Percentiles rank a stretch among this genome's conserved stretches.
Conservation (phyloP, 1,140 invertebrate species). For the Leptinotarsa defecta region DNA sequence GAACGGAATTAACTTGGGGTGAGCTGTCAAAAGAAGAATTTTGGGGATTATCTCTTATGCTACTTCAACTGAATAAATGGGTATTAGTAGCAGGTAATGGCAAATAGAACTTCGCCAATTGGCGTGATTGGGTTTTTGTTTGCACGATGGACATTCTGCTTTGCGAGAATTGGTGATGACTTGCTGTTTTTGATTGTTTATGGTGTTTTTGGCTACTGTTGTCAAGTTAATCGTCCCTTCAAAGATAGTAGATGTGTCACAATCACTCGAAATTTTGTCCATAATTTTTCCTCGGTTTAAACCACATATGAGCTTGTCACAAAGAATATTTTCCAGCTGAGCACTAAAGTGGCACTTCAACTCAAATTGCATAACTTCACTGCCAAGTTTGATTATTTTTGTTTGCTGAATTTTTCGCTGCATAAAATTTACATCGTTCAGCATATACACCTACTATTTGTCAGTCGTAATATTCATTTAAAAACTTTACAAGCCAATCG, state of each 20-base stretch:
- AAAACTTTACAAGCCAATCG: not conserved
- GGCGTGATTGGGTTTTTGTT: not conserved
- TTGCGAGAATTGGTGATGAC: not conserved
- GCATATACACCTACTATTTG: not conserved
- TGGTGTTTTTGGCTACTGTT: not conserved
- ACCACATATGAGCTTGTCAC: not conserved
- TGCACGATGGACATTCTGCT: not conserved
- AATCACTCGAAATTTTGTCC: conserved; percentile 5
- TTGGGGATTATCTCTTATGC: not conserved
- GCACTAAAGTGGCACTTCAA: not conserved
- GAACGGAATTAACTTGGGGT: not conserved
- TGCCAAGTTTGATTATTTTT: not conserved
- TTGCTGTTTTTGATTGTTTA: not conserved
- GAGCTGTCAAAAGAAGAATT: conserved; percentile 1
- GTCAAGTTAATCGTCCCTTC: not conserved
- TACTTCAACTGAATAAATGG: not conserved
- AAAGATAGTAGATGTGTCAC: not conserved
- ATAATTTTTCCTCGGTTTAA: not conserved
- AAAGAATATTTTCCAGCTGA: not conserved
- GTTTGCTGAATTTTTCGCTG: not conserved
- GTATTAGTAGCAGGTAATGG: not conserved
- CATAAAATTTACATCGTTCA: conserved; percentile 7
- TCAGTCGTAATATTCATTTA: not conserved
- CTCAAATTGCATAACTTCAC: not conserved
- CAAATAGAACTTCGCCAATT: not conserved